Evolutionary conservation across 2,797 vertebrate species (phyloP).

Genomic region (Chrysocyon brachyurus): DNA sequence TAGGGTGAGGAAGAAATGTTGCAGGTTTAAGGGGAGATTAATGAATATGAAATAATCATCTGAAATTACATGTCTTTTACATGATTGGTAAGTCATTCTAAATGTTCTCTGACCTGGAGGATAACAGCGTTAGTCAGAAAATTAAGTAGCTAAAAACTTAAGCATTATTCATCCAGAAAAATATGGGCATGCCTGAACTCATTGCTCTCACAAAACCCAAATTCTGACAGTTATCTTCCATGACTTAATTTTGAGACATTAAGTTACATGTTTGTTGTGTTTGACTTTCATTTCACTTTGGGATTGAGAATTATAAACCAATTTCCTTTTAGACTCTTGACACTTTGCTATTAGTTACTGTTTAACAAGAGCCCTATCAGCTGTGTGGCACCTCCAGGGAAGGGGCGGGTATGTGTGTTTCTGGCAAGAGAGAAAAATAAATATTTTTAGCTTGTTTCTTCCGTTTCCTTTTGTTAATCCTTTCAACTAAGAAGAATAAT

Average conservation of each 20-base stretch:
- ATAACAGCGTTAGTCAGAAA: conserved; percentile 49
- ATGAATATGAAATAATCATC: neutral
- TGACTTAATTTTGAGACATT: neutral
- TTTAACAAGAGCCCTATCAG: conserved; percentile 38
- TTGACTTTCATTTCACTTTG: conserved; percentile 16
- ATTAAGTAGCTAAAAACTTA: conserved; percentile 31
- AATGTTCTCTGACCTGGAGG: neutral
- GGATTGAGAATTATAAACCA: neutral
- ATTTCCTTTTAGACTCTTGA: conserved; percentile 57
- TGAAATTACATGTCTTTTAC: neutral
- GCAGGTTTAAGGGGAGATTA: neutral
- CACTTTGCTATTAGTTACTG: conserved; percentile 51
- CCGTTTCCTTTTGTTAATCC: neutral
- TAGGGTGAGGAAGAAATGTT: neutral
- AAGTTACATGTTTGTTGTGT: conserved; percentile 51
- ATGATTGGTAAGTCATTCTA: neutral
- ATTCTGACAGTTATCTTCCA: neutral
- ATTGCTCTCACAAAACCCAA: neutral
- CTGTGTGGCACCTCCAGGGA: neutral
- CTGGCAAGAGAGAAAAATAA: neutral
- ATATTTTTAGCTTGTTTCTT: neutral
- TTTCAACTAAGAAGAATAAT: neutral
- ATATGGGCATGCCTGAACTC: neutral
- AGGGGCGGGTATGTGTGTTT: neutral
- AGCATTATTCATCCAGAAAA: conserved; percentile 49